Base-by-base conservation (phyloP, 2,888 invertebrate species). In the Busseola fusca region DNA sequence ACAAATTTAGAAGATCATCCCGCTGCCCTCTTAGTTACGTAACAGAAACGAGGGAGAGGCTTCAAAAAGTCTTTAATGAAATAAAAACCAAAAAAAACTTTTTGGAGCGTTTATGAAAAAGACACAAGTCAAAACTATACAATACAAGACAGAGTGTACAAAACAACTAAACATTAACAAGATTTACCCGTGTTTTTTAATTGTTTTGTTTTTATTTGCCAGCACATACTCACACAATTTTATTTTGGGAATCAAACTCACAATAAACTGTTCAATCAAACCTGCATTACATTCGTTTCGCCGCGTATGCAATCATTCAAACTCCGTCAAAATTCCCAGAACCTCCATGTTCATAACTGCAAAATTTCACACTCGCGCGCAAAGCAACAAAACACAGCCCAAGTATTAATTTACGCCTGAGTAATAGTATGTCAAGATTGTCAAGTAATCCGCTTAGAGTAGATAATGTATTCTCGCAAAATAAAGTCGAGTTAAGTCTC, bases 401-500 rank as follows among this genome's bases (percentile, higher is more conserved):
- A 80, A 81, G 83, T 85, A 88, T 87, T 86, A 85, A 87, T 87
- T 86, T 84, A 79, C 85, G 84, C 81, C 80, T 84, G 86, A 87
- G 76, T 83, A 84, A 86, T 84, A 84, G 87, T 86, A 87, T 86
- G 89, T 89, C 89, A 88, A 85, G 87, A 86, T 87, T 87, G 88
- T 88, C 88, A 87, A 87, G 88, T 87, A 91, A 92, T 91, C 91
- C 86, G 85, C 89, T 91, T 90, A 90, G 84, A 90, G 88, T 89
- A 85, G 84, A 85, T 85, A 88, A 91, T 91, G 87, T 88, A 90
- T 90, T 90, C 88, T 85, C 87, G 89, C 88, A 88, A 91, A 92
- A 93, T 90, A 90, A 91, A 92, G 90, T 91, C 89, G 91, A 90
- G 90, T 89, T 91, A 92, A 92, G 92, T 92, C 92, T 90, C 90